Conservation (phyloP, 2,888 invertebrate species). For the Plemyria rubiginata region DNA sequence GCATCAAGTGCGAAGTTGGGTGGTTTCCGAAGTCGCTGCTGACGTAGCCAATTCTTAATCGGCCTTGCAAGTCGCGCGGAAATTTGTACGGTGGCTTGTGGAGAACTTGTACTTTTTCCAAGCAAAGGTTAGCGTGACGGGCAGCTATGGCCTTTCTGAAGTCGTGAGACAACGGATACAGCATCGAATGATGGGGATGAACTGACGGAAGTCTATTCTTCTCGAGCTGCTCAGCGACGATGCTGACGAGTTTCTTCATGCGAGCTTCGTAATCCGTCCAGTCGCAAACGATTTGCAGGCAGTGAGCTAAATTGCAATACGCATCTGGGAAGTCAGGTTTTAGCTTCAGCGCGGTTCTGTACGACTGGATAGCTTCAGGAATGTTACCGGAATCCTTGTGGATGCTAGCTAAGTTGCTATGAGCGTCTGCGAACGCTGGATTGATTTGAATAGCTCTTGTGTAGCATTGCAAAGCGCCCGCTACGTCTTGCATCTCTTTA, state of each 20-base stretch:
- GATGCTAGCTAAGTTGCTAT: constrained; percentile 99
- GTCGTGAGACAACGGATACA: constrained; percentile 98
- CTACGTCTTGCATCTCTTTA: constrained; percentile 99
- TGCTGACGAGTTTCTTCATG: constrained; percentile 98
- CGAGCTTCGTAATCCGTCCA: constrained; percentile 99
- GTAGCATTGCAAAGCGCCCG: constrained; percentile 98
- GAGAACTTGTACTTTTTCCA: constrained; percentile 98
- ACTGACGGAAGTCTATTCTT: constrained; percentile 99
- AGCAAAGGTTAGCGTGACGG: constrained; percentile 97
- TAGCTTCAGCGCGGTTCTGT: constrained; percentile 97
- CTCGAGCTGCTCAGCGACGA: constrained; percentile 98
- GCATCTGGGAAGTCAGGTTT: constrained; percentile 99
- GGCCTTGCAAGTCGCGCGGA: constrained; percentile 87
- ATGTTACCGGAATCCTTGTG: constrained; percentile 99
- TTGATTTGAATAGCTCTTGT: constrained; percentile 99
- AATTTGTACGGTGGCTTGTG: constrained; percentile 96
- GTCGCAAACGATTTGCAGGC: constrained; percentile 99
- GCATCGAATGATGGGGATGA: constrained; percentile 99
- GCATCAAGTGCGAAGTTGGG: constrained; percentile 99
- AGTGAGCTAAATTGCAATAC: constrained; percentile 99
- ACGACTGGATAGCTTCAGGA: constrained; percentile 99
- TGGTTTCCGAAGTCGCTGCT: constrained; percentile 99
- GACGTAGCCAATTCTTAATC: constrained; percentile 97
- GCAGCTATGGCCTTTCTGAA: constrained; percentile 98
- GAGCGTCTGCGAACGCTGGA: constrained; percentile 99